Conservation (phyloP, 2,888 invertebrate species). For the Lochmaea capreae region DNA sequence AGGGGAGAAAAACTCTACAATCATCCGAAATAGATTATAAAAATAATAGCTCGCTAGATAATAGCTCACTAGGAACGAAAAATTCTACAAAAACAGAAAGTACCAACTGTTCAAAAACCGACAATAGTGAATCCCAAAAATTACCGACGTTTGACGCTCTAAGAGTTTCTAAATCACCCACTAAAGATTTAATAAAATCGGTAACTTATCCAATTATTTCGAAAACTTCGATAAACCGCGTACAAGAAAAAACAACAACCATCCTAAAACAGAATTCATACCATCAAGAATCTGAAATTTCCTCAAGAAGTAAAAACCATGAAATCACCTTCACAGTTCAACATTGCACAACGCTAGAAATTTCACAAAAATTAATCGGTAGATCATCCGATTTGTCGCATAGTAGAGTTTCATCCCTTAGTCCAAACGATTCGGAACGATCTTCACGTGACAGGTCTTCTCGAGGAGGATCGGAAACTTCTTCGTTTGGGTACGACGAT, state of each 20-base stretch:
- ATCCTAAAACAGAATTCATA: not conserved
- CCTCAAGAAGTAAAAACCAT: not conserved
- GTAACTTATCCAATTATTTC: conserved; percentile 6
- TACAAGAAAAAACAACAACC: not conserved
- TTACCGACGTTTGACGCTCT: not conserved
- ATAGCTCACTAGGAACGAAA: not conserved
- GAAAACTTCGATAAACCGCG: not conserved
- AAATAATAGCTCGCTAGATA: not conserved
- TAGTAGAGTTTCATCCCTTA: not conserved
- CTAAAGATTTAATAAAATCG: not conserved
- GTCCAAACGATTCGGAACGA: not conserved
- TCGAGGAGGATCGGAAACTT: conserved; percentile 4
- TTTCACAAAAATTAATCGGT: not conserved
- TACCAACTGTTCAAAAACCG: not conserved
- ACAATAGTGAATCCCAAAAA: not conserved
- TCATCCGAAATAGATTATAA: not conserved
- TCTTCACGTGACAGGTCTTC: conserved; percentile 3
- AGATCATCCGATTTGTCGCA: not conserved
- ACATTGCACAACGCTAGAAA: not conserved
- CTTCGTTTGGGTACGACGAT: not conserved
- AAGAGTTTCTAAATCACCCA: not conserved
- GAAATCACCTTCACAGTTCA: not conserved
- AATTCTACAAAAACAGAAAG: not conserved
- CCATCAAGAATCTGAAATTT: not conserved
- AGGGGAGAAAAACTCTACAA: not conserved